Base-by-base conservation (phyloP, 2,888 invertebrate species). In the Acleris literana region DNA sequence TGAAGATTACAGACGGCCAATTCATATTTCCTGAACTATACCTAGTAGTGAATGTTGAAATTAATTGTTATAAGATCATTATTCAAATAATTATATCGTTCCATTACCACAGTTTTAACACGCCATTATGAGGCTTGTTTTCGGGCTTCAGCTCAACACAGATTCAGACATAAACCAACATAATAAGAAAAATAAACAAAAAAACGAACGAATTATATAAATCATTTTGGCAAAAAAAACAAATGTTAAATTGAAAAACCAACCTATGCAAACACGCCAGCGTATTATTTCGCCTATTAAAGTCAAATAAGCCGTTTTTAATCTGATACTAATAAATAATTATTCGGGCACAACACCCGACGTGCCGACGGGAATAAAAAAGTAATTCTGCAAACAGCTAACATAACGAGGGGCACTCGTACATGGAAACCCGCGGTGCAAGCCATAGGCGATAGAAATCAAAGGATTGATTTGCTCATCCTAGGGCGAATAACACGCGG, bases 361-460 rank as follows among this genome's bases (percentile, higher is more conserved):
- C 74, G 73, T 76, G 70, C 73, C 70, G 74, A 66, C 69, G 75
- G 72, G 74, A 75, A 76, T 76, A 80, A 72, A 80, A 81, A 79
- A 79, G 74, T 74, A 76, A 77, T 78, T 79, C 72, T 73, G 73
- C 77, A 76, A 78, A 80, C 81, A 77, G 77, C 78, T 74, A 74
- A 75, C 76, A 74, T 77, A 79, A 79, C 78, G 76, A 75, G 78
- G 77, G 76, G 75, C 74, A 76, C 72, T 80, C 72, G 72, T 74
- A 76, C 76, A 76, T 72, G 70, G 57, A 66, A 64, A 63, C 13
- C 62, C 13, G 53, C 70, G 74, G 71, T 67, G 18, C 64, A 73
- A 75, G 68, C 68, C 11, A 72, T 9, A 69, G 70, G 69, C 59
- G 46, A 18, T 13, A 29, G 17, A n/a, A 17, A 5, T 7, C 46